Evolutionary conservation across 2,797 vertebrate genomes (phyloP), one percentile per base, ranked within the genome.

Genomic region (Hylomyscus alleni): DNA sequence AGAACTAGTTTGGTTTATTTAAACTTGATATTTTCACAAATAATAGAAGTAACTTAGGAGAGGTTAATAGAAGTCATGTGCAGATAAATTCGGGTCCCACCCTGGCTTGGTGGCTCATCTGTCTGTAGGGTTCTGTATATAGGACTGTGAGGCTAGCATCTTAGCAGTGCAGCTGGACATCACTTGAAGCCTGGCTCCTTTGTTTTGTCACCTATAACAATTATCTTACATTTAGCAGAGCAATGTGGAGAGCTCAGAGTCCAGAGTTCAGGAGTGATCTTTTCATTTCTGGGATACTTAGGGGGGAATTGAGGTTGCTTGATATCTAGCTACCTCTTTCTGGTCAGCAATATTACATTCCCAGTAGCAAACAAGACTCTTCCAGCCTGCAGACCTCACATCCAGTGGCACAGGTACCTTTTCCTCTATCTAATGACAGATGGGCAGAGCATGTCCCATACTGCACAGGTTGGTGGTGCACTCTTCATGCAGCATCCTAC

Each of bases 81-180:
- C 26, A 85, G 60, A 52, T 0, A 2, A 9, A 1, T 0, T 1
- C 17, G 31, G 24, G 2, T 2, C 3, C 0, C 10, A 12, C 3
- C 37, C 44, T n/a, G 14, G 31, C 60, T 5, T 8, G 77, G 34
- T 54, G 34, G 76, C 11, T 24, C 5, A 2, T 11, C 4, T 22
- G 4, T 20, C 3, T 22, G 4, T 20, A 44, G 37, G 54, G 20
- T 75, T 20, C 73, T 10, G 0, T 4, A 44, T 14, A 11, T 1
- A 11, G 60, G 20, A 31, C 72, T 13, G 0, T 3, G n/a, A 0
- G 12, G 11, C 29, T 22, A 6, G n/a, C 2, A 44, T 4, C 80
- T 13, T 4, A 40, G 37, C 0, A 4, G 1, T 8, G 22, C 56
- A 34, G 24, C 1, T 0, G 7, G 34, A 1, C 4, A 3, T 52